Conservation (phyloP, 2,888 invertebrate species). For the Thymelicus sylvestris region DNA sequence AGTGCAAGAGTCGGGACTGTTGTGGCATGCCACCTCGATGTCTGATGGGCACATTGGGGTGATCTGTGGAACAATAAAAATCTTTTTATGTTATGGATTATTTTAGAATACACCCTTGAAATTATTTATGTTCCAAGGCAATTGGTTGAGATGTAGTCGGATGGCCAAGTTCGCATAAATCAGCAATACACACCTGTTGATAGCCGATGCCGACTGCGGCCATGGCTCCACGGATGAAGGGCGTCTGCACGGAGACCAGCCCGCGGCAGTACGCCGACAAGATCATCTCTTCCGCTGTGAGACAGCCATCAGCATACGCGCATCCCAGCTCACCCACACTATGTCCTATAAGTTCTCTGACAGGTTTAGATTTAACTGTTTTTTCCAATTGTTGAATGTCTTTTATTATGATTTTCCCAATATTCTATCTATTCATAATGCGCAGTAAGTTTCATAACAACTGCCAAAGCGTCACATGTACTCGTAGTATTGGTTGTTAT, state of each 20-base stretch:
- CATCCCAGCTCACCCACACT: conserved; percentile 98
- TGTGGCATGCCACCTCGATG: conserved; percentile 92
- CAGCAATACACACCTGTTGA: conserved; percentile 62
- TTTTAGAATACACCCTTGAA: no score
- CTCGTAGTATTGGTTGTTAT: no score
- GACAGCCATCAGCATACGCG: conserved; percentile 96
- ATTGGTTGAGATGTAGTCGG: no score
- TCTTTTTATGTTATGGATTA: no score
- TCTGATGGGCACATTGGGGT: conserved; percentile 72
- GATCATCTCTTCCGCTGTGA: conserved; percentile 94
- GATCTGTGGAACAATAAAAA: conserved; percentile 50
- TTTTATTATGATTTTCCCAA: no score
- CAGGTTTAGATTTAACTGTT: neutral
- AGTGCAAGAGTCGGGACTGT: conserved; percentile 90
- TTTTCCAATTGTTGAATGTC: no score
- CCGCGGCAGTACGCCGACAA: conserved; percentile 93
- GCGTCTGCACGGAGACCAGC: conserved; percentile 87
- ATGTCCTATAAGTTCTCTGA: conserved; percentile 85
- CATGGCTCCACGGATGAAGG: conserved; percentile 91
- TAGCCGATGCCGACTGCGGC: conserved; percentile 91
- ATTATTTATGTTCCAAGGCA: no score
- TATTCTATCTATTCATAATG: no score
- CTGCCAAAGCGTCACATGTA: no score
- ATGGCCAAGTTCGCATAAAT: neutral
- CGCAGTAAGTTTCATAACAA: no score